Evolutionary conservation across 1,140 invertebrate species (phyloP).

Genomic region (Papilio dardanus): DNA sequence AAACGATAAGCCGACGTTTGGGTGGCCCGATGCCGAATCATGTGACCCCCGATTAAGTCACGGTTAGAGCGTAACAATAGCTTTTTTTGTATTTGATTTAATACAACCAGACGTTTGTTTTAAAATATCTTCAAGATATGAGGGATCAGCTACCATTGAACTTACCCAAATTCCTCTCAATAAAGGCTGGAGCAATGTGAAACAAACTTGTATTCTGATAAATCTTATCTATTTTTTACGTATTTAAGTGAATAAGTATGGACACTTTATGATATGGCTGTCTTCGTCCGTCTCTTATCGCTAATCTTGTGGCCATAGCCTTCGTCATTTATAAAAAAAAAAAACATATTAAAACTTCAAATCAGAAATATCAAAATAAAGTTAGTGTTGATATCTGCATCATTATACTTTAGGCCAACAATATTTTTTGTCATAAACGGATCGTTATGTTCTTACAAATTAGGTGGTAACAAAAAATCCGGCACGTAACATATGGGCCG

Average conservation of each 20-base stretch:
- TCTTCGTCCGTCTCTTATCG: too few species aligned
- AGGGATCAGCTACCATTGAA: too few species aligned
- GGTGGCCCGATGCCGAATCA: background rate
- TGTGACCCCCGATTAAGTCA: background rate
- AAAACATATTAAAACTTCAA: background rate
- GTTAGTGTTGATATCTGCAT: background rate
- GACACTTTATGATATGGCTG: too few species aligned
- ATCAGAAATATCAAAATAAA: background rate
- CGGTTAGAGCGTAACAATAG: background rate
- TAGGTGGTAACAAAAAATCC: conserved; percentile 33
- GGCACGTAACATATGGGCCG: background rate
- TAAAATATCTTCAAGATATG: too few species aligned
- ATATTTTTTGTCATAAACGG: conserved; percentile 26
- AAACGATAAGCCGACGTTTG: background rate
- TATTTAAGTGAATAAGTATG: too few species aligned
- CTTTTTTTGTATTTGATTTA: background rate
- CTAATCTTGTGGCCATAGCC: too few species aligned
- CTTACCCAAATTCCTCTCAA: too few species aligned
- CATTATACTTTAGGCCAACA: background rate
- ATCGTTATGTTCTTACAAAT: conserved; percentile 19
- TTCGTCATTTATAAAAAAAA: too few species aligned
- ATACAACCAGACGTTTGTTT: background rate
- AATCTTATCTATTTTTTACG: too few species aligned
- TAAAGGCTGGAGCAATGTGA: too few species aligned
- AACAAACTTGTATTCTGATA: too few species aligned